Conservation (phyloP, 2,113 vertebrate genomes). For the Emydura subglobosa region DNA sequence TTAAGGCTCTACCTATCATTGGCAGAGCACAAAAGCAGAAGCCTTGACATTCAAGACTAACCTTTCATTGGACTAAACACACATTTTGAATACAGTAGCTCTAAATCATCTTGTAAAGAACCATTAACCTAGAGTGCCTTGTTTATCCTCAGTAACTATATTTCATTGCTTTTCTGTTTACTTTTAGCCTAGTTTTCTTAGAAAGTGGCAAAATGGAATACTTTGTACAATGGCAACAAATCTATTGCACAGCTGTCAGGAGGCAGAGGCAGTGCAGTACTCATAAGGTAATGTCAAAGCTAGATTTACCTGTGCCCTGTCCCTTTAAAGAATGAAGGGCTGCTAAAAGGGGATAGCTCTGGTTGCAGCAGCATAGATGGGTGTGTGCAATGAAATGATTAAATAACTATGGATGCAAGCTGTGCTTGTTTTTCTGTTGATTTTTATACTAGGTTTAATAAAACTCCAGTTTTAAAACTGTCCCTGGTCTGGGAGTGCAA, state of each 20-base stretch:
- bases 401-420: neutral
- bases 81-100: neutral
- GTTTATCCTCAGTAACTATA: neutral
- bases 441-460: neutral
- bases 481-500: neutral
- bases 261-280: conserved; percentile 13
- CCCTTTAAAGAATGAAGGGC: neutral
- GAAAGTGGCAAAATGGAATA: neutral
- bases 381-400: neutral
- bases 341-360: neutral
- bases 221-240: neutral
- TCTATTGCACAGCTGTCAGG: neutral
- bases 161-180: neutral
- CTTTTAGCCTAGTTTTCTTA: neutral
- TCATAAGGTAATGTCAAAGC: neutral
- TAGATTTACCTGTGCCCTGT: neutral
- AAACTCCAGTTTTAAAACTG: neutral
- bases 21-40: conserved; percentile 4
- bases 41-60: neutral
- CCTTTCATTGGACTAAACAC: neutral
- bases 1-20: neutral
- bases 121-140: neutral
- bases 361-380: neutral
- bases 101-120: neutral
- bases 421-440: neutral